A percentile compares a stretch with the other conserved stretches of the same genome.
These are phyloP conservation scores for Callorhinus ursinus DNA, from an alignment of 2,113 vertebrate species.

Conservation along the genomic window DNA sequence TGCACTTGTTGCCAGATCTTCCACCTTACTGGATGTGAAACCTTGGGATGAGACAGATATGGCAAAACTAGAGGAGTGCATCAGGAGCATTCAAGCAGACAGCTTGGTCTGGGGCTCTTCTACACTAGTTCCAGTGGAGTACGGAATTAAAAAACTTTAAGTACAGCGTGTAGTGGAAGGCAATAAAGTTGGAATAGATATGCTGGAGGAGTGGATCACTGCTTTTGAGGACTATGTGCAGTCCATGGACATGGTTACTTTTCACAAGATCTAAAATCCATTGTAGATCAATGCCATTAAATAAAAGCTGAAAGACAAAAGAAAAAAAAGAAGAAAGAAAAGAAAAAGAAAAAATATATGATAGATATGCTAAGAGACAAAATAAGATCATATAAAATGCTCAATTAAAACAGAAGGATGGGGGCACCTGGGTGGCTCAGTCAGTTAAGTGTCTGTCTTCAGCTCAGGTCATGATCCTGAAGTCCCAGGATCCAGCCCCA, in stretches of 20 bases:
- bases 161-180: slow-evolving; percentile 91
- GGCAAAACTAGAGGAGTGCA: slow-evolving; percentile 91
- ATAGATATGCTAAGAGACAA: slow-evolving; percentile 6
- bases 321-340: not conserved
- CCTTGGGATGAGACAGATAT: slow-evolving; percentile 94
- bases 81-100: slow-evolving; percentile 90
- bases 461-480: not conserved
- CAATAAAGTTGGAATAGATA: slow-evolving; percentile 92
- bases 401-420: slow-evolving; percentile 4
- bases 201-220: slow-evolving; percentile 75
- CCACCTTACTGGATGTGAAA: slow-evolving; percentile 92
- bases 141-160: slow-evolving; percentile 94
- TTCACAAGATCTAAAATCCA: not conserved
- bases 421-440: no score
- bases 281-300: not conserved
- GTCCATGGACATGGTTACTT: not conserved
- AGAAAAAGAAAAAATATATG: not conserved
- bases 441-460: not conserved
- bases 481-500: not conserved
- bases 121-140: slow-evolving; percentile 91
- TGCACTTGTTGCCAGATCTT: slow-evolving; percentile 92
- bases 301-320: not conserved
- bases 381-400: slow-evolving; percentile 24
- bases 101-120: slow-evolving; percentile 92
- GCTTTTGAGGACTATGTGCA: not conserved